Evolutionary conservation across 2,888 invertebrate species (phyloP).

Genomic region (Cephus pygmeus): DNA sequence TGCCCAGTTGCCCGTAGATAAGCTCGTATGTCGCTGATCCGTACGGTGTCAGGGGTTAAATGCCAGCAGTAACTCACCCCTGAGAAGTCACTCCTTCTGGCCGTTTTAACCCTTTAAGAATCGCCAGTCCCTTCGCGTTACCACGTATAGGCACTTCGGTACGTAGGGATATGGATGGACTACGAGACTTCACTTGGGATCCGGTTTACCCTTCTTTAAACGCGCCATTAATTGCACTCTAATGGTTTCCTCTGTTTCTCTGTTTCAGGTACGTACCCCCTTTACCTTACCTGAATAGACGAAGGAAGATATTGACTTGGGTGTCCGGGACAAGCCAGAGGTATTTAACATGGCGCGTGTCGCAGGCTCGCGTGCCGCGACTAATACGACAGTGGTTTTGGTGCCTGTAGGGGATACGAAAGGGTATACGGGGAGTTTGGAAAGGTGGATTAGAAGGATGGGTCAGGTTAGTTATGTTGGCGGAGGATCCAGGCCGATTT

Average conservation of each 20-base stretch:
- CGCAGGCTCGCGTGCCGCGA: not conserved
- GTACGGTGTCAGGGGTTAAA: not conserved
- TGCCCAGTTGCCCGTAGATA: constrained; percentile 4
- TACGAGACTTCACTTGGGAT: not conserved
- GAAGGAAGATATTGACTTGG: not conserved
- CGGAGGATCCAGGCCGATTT: not conserved
- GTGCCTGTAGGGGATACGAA: not conserved
- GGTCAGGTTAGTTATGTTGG: not conserved
- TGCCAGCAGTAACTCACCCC: not conserved
- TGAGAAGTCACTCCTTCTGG: not conserved
- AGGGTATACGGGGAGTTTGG: not conserved
- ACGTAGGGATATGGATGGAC: not conserved
- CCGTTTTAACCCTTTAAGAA: not conserved
- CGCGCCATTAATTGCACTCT: not conserved
- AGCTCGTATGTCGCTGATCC: not conserved
- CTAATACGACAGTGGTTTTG: not conserved
- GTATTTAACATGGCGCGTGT: not conserved
- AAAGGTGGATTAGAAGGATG: not conserved
- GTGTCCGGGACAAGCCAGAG: not conserved
- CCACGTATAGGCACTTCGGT: not conserved
- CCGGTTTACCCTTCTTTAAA: not conserved
- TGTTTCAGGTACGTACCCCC: not conserved
- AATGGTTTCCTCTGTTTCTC: not conserved
- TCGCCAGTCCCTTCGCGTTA: not conserved
- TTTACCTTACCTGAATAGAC: not conserved